Conservation (phyloP, 2,113 vertebrate genomes). For the Bathybates hornii region DNA sequence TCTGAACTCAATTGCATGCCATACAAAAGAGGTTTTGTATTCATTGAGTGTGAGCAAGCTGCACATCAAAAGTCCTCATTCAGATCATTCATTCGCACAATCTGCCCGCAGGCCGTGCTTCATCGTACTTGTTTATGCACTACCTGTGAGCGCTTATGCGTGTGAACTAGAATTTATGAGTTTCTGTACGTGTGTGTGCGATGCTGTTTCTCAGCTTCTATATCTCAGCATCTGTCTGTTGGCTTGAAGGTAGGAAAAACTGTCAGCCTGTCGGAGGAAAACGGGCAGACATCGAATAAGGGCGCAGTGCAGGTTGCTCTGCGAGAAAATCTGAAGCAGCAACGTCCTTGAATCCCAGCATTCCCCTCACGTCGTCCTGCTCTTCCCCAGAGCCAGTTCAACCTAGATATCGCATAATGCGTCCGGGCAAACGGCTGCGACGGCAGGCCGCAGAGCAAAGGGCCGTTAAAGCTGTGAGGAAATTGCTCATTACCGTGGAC, state of each 20-base stretch:
- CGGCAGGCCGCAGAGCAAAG: conserved; percentile 1
- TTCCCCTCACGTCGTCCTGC: background rate
- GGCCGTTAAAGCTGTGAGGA: conserved; percentile 35
- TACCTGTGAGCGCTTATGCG: background rate
- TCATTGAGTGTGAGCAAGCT: background rate
- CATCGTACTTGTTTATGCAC: background rate
- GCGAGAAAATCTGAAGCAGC: conserved; percentile 10
- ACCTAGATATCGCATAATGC: conserved; percentile 37
- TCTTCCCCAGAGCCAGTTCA: conserved; percentile 36
- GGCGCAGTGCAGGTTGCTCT: conserved; percentile 9
- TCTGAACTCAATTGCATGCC: background rate
- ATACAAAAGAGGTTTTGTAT: conserved; percentile 34
- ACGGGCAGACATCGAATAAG: conserved; percentile 7
- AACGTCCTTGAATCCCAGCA: conserved; percentile 5
- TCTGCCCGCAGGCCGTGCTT: conserved; percentile 24
- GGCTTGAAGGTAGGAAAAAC: background rate
- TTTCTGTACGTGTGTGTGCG: background rate
- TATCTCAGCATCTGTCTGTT: background rate
- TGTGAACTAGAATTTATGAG: background rate
- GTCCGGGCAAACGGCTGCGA: background rate
- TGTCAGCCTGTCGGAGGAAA: background rate
- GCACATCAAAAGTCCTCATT: conserved; percentile 32
- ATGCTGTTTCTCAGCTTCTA: background rate
- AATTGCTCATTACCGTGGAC: conserved; percentile 35
- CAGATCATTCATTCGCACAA: conserved; percentile 21